Base-by-base conservation (phyloP, 1,140 invertebrate genomes). In the Hylaeus anthracinus region DNA sequence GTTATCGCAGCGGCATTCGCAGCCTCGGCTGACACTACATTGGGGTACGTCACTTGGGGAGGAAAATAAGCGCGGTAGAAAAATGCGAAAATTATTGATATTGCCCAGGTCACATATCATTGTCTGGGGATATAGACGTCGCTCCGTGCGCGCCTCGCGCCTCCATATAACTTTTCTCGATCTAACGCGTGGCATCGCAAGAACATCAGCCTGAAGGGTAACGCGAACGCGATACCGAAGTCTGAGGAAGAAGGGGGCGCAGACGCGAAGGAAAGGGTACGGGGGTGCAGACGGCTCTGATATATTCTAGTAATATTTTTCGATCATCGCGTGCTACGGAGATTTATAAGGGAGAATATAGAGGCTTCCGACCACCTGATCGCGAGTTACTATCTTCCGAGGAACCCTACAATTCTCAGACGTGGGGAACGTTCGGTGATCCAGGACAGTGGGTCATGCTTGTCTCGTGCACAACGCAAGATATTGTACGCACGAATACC, bases 271-370 rank as follows among this genome's bases (percentile, higher is more conserved):
- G 71, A 77, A 69, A 67, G 74, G 72, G 58, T 79, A 74, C 58
- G 48, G 83, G 89, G 89, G 88, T 90, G 93, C 87, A 90, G 92
- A 93, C 92, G 88, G 86, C 78, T 86, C 89, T 93, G 93, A 94
- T 94, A 93, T 94, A 94, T 94, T 93, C 90, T 91, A 89, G 92
- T 90, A 94, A 94, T 94, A 93, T 94, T 94, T 94, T 93, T 94
- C 93, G 93, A 94, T 94, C 93, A 93, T 94, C 92, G 90, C 92
- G 92, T 93, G 92, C 91, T 88, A 88, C 88, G 89, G 88, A 92
- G 92, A 94, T 94, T 94, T 94, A 94, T 93, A 90, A 80, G 84
- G 75, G 76, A 87, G 76, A 86, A 86, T 79, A 82, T 83, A 72
- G 84, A 90, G 88, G 88, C 88, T 90, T 86, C 86, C 88, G 89